These are phyloP conservation scores for Epirrhoe alternata DNA, from an alignment of 2,888 invertebrate species.

Conservation along the genomic window DNA sequence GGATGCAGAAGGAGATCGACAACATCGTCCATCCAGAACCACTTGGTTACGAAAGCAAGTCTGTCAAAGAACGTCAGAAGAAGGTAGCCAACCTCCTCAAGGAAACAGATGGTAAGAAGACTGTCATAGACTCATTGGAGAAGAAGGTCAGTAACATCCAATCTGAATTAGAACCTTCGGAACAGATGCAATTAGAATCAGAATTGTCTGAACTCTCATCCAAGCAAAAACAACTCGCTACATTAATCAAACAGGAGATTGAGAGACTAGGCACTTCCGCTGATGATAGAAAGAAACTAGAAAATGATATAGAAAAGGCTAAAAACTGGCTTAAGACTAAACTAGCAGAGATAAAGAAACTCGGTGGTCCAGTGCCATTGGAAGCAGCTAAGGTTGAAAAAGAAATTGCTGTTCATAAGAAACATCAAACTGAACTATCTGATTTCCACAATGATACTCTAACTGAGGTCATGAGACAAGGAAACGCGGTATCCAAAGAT, in stretches of 20 bases:
- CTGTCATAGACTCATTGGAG: constrained; percentile 92
- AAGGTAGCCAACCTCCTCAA: constrained; percentile 90
- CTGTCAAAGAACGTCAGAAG: constrained; percentile 90
- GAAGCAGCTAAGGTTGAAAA: constrained; percentile 92
- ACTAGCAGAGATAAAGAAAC: constrained; percentile 89
- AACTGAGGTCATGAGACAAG: constrained; percentile 90
- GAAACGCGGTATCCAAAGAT: constrained; percentile 91
- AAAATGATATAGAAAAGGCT: constrained; percentile 91
- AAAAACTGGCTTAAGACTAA: constrained; percentile 93
- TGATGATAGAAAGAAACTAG: constrained; percentile 90
- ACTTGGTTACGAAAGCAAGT: constrained; percentile 91
- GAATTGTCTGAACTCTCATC: constrained; percentile 89
- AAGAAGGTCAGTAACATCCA: constrained; percentile 93
- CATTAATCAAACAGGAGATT: constrained; percentile 89
- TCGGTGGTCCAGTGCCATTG: constrained; percentile 91
- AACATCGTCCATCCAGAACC: constrained; percentile 88
- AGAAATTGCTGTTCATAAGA: constrained; percentile 90
- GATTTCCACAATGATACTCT: constrained; percentile 91
- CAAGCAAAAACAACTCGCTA: constrained; percentile 90
- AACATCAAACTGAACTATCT: constrained; percentile 90
- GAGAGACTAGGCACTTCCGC: constrained; percentile 88
- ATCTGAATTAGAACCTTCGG: constrained; percentile 93
- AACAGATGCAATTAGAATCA: constrained; percentile 91
- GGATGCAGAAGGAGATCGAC: constrained; percentile 91
- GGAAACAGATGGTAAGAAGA: constrained; percentile 94